Evolutionary conservation across 2,113 vertebrate genomes (phyloP).

Genomic region (Micronycteris hirsuta): DNA sequence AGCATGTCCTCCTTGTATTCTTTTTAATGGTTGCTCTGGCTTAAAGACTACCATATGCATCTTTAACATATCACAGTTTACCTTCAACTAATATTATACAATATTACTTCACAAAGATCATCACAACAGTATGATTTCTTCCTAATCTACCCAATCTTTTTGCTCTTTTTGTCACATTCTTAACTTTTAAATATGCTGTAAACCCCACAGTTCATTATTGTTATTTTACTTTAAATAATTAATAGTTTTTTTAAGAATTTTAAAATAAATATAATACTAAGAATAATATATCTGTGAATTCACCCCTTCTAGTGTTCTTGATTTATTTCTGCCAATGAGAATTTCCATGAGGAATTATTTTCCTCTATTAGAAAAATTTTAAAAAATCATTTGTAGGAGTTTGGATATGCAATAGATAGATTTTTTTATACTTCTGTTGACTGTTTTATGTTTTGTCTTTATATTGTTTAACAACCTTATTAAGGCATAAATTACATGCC

Average conservation of each 20-base stretch:
- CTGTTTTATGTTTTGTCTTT: background rate
- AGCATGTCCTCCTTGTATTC: background rate
- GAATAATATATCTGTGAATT: background rate
- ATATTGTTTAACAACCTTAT: background rate
- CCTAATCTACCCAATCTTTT: background rate
- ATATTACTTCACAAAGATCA: background rate
- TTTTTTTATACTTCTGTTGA: background rate
- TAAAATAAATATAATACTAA: background rate
- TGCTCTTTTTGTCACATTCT: background rate
- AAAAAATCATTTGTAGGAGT: background rate
- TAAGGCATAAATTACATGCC: background rate
- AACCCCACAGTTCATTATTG: background rate
- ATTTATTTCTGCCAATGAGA: background rate
- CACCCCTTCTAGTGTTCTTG: background rate
- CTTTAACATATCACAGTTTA: background rate
- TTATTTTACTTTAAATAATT: conserved; percentile 1
- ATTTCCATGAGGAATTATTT: background rate
- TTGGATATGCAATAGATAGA: background rate
- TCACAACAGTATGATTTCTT: background rate
- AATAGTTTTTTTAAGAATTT: background rate
- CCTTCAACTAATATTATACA: background rate
- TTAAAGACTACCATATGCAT: background rate
- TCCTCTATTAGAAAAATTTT: background rate
- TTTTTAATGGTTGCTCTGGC: background rate
- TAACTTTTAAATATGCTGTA: background rate